Conservation (phyloP, 2,113 vertebrate species). For the Orthochromis malagaraziensis region DNA sequence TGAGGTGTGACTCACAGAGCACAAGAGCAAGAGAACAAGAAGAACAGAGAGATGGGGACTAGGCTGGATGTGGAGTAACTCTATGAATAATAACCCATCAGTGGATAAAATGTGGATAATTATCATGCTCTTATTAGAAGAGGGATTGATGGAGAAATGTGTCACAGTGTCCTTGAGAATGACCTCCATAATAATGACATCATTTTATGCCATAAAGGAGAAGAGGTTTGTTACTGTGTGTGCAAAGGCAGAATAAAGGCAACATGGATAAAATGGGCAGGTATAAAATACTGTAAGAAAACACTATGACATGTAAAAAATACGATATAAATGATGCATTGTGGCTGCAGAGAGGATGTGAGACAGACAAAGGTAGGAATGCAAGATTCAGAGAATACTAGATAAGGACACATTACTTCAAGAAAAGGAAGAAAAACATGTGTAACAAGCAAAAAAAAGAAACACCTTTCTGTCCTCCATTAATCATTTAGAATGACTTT, state of each 20-base stretch:
- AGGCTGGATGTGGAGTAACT: slow-evolving; percentile 19
- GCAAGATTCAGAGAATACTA: background rate
- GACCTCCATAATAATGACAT: slow-evolving; percentile 31
- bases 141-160: slow-evolving; percentile 45
- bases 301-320: background rate
- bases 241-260: background rate
- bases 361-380: background rate
- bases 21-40: background rate
- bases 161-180: slow-evolving; percentile 54
- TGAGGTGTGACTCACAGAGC: background rate
- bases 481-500: background rate
- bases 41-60: background rate
- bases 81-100: slow-evolving; percentile 52
- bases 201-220: slow-evolving; percentile 10
- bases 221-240: background rate
- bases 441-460: background rate
- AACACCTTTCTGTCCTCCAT: background rate
- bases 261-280: background rate
- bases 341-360: background rate
- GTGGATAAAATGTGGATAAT: slow-evolving; percentile 46
- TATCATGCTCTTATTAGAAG: slow-evolving; percentile 47
- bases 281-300: background rate
- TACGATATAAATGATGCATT: background rate
- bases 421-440: background rate
- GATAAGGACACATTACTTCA: background rate